Evolutionary conservation across 2,888 invertebrate genomes (phyloP), one percentile per base, ranked within the genome.

Genomic region (Caenorhabditis sinica): DNA sequence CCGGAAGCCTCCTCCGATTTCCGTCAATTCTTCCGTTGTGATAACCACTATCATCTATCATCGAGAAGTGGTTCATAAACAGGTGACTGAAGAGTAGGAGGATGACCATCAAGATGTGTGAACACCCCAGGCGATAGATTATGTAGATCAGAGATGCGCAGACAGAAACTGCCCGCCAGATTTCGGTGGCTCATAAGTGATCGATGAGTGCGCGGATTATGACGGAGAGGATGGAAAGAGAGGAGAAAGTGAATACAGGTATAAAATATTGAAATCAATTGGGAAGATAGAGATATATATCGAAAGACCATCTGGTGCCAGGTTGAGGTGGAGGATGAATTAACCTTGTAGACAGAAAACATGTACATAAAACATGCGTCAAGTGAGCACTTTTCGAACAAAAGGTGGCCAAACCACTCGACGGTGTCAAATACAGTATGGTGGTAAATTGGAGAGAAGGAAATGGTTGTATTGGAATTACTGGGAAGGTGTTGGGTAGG

Each of bases 141-240:
- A 43, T 28, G 61, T 2, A 20, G 30, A 20, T 51, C 6, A 28
- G 49, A 25, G 77, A 77, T 51, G 63, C 69, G 53, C 77, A 69
- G 69, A 69, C 36, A 40, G 8, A 56, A 28, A 61, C 61, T 43
- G 61, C 69, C 77, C 77, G 76, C 49, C 51, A 69, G 76, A 69
- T 63, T 77, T 69, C 77, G 77, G 77, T 77, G 77, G 77, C 77
- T 77, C 77, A 77, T 77, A 77, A 77, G 77, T 77, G 77, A 69
- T 77, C 69, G 77, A 77, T 77, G 77, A 77, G 76, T 69, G 76
- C 75, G 75, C 75, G 76, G 76, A 76, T 68, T 66, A 76, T 76
- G 76, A 76, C 49, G 76, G 49, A 69, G 58, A 60, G 43, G 23
- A 63, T 5, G 49, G 17, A 40, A 23, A n/a, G 8, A 23, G 25